phyloP scores from a whole-genome alignment of 1,140 invertebrate genomes.

The Drosophila baimaii region DNA sequence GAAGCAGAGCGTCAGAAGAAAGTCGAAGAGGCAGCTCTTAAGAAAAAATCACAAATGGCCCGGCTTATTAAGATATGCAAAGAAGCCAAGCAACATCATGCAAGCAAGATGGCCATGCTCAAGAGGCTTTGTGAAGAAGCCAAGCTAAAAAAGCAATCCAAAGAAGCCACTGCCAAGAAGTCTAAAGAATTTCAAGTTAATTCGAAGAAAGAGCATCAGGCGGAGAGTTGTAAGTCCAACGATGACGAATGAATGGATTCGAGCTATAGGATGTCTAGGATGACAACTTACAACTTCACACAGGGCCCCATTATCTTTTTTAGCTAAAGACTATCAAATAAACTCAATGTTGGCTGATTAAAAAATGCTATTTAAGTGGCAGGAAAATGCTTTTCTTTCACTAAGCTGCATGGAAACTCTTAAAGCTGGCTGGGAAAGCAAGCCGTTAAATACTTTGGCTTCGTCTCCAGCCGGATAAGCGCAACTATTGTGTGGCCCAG shows the following conservation, averaged over 20 bases:
- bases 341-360: neutral
- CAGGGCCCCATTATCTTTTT: no score
- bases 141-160: neutral
- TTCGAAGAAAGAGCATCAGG: no score
- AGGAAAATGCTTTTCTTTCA: neutral
- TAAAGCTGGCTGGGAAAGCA: constrained; percentile 14
- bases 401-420: neutral
- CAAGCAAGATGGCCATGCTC: neutral
- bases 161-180: neutral
- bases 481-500: constrained; percentile 32
- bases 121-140: constrained; percentile 8
- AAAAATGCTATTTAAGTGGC: neutral
- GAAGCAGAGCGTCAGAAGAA: neutral
- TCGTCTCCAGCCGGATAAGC: constrained; percentile 12
- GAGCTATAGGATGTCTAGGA: no score
- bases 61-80: neutral
- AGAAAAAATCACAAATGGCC: neutral
- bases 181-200: no score
- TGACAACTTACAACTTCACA: no score
- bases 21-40: neutral
- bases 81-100: neutral
- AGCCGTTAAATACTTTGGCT: constrained; percentile 16
- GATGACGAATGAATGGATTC: neutral
- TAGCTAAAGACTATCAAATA: neutral
- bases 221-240: no score